phyloP scores from a whole-genome alignment of 1,140 invertebrate genomes.

The Trypoxylus dichotomus region DNA sequence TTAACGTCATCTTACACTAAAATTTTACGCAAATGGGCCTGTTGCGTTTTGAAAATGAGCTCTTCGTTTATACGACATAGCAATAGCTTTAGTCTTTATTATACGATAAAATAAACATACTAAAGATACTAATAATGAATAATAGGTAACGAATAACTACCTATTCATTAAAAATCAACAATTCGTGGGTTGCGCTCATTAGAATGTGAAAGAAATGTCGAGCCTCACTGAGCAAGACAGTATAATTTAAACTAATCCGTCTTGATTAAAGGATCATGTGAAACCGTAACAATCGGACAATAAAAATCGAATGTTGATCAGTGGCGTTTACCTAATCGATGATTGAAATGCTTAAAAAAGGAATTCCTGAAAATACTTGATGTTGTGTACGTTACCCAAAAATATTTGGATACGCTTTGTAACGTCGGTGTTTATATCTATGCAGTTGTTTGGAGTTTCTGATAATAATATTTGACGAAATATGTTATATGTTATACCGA shows the following conservation, averaged over 20 bases:
- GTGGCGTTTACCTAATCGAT: neutral
- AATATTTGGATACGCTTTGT: neutral
- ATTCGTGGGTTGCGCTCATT: neutral
- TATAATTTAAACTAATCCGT: slow-evolving; percentile 7
- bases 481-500: neutral
- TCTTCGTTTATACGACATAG: too few relatives aligned
- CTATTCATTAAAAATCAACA: neutral
- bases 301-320: slow-evolving; percentile 14
- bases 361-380: neutral
- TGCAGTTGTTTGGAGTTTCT: neutral
- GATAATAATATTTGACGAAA: neutral
- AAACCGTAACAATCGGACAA: neutral
- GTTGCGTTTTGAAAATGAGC: too few relatives aligned
- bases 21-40: too few relatives aligned
- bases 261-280: neutral
- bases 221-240: neutral
- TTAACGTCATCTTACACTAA: too few relatives aligned
- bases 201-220: neutral
- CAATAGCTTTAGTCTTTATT: too few relatives aligned
- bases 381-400: neutral
- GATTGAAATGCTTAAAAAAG: neutral
- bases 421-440: neutral
- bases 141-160: neutral
- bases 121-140: neutral
- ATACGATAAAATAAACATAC: neutral